Evolutionary conservation across 2,888 invertebrate species (phyloP).

Genomic region (Julus scandinavius): DNA sequence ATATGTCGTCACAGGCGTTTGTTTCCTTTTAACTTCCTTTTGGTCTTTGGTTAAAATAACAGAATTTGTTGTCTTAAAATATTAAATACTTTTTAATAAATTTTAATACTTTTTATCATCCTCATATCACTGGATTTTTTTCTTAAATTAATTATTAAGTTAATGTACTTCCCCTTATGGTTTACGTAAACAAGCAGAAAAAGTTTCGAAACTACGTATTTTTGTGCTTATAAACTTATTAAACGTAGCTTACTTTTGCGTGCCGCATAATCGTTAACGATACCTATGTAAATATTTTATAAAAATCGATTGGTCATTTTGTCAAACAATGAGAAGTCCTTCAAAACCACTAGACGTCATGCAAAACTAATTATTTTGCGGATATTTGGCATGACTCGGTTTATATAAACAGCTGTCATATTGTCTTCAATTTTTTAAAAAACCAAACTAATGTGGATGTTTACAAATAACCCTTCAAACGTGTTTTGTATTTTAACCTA

Average conservation of each 20-base stretch:
- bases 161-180: too few relatives aligned
- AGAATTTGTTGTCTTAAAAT: too few relatives aligned
- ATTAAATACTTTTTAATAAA: too few relatives aligned
- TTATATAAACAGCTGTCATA: background rate
- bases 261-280: background rate
- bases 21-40: background rate
- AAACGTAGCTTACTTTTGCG: background rate
- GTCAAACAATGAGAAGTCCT: background rate
- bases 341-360: background rate
- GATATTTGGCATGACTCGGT: background rate
- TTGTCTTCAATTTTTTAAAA: background rate
- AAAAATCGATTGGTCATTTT: constrained; percentile 1
- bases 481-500: background rate
- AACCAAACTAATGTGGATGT: background rate
- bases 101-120: too few relatives aligned
- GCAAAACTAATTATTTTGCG: background rate
- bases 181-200: background rate
- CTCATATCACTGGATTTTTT: too few relatives aligned
- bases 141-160: too few relatives aligned
- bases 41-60: too few relatives aligned
- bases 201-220: background rate
- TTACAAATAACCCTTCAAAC: background rate
- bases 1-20: background rate
- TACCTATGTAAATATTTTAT: background rate
- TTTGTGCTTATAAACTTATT: background rate